Percentiles rank a stretch among this genome's conserved stretches.
Evolutionary conservation across 2,113 vertebrate species (phyloP).

Genomic region (Synchiropus splendidus): DNA sequence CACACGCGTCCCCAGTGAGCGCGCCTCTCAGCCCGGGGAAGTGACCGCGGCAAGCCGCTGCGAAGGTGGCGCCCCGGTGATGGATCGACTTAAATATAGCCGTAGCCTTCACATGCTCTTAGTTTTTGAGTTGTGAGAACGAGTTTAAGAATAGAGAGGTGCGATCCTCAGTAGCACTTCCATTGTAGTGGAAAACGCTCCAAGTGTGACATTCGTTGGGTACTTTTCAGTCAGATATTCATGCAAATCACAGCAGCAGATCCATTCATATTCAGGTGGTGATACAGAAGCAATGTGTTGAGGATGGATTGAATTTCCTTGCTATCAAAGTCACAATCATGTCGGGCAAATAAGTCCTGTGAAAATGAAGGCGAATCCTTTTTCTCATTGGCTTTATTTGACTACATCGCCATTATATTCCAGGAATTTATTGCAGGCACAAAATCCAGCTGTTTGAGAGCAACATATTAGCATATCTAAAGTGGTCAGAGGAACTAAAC

Average conservation of each 20-base stretch:
- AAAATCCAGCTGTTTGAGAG: slow-evolving; percentile 87
- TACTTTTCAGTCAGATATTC: too few species aligned
- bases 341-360: too few species aligned
- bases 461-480: slow-evolving; percentile 91
- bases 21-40: slow-evolving; percentile 11
- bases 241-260: too few species aligned
- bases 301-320: too few species aligned
- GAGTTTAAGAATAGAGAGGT: slow-evolving; percentile 8
- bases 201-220: too few species aligned
- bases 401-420: too few species aligned
- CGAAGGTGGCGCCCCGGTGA: slow-evolving; percentile 29
- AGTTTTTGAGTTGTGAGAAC: slow-evolving; percentile 1
- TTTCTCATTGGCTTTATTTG: too few species aligned
- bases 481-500: slow-evolving; percentile 75
- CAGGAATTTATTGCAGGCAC: slow-evolving; percentile 56
- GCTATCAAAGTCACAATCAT: too few species aligned
- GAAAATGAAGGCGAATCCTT: too few species aligned
- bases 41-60: slow-evolving; percentile 14
- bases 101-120: slow-evolving; percentile 5
- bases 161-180: background rate
- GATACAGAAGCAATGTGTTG: too few species aligned
- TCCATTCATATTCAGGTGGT: too few species aligned
- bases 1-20: slow-evolving; percentile 28
- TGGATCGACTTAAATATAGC: slow-evolving; percentile 49
- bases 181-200: too few species aligned